Percentiles rank a stretch among this genome's conserved stretches.
These are phyloP conservation scores for Arctia plantaginis DNA, from an alignment of 2,888 invertebrate genomes.

Conservation along the genomic window DNA sequence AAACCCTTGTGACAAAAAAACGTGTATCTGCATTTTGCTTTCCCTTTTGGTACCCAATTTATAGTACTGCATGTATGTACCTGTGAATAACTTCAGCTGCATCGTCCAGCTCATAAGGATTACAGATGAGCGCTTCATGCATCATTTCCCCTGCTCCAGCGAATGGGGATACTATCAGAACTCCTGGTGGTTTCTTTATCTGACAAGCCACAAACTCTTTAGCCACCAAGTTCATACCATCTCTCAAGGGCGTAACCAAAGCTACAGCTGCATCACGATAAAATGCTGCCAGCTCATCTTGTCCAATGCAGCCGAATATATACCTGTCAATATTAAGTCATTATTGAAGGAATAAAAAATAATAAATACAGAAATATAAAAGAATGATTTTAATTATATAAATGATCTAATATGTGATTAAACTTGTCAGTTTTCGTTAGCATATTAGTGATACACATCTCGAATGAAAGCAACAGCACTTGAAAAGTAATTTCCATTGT, in stretches of 20 bases:
- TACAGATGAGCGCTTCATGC: conserved; percentile 96
- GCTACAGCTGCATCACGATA: conserved; percentile 95
- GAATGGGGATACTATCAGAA: conserved; percentile 95
- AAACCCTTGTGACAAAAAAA: too few relatives aligned
- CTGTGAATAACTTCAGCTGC: conserved; percentile 95
- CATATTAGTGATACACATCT: too few relatives aligned
- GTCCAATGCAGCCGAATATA: conserved; percentile 95
- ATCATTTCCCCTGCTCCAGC: conserved; percentile 97
- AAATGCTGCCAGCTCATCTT: conserved; percentile 94
- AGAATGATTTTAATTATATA: too few relatives aligned
- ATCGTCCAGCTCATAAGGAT: conserved; percentile 95
- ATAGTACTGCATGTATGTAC: conserved; percentile 61
- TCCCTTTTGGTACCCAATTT: not conserved
- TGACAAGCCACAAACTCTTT: conserved; percentile 97
- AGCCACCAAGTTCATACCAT: conserved; percentile 97
- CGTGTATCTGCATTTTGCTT: not conserved
- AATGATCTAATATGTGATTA: too few relatives aligned
- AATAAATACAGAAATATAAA: too few relatives aligned
- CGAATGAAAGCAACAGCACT: too few relatives aligned
- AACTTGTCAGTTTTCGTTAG: too few relatives aligned
- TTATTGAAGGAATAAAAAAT: not conserved
- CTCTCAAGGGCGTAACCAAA: conserved; percentile 94
- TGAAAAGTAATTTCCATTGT: too few relatives aligned
- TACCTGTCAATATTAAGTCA: conserved; percentile 78
- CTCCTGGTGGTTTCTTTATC: conserved; percentile 94